Evolutionary conservation across 2,113 vertebrate genomes (phyloP), one percentile per base, ranked within the genome.

Genomic region (Shinisaurus crocodilurus): DNA sequence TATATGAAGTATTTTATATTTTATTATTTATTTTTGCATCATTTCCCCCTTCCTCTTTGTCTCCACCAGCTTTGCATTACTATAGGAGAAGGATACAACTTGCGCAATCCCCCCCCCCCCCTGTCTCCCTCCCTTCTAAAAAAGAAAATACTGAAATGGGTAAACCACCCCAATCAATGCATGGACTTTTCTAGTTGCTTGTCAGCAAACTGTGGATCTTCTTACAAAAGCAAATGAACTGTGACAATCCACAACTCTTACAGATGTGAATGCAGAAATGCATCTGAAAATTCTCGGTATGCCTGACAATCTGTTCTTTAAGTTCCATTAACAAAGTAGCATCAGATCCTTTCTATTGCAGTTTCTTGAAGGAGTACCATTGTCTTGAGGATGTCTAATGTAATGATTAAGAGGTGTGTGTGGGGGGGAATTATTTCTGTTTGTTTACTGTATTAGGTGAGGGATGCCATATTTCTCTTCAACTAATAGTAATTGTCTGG

Each of bases 221-320:
- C 97, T 97, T 97, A 97, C 1, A 88, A 97, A 97, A 97, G 96
- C 96, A 96, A 98, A 97, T 96, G 97, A 97, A 97, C 97, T 98
- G 96, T 97, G 97, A 98, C 97, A 98, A 98, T 98, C 97, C 97
- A 98, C 97, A 97, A 94, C 96, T 97, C 97, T 97, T 97, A 96
- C 97, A 97, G 97, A 97, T 97, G 97, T 97, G 96, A 98, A 97
- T 97, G 97, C 96, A 97, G 96, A 98, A 97, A 97, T 97, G 93
- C 97, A 97, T 98, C 96, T 97, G 97, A 97, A 97, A 96, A 95
- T 97, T 69, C 96, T 95, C 88, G 95, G 97, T 97, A 97, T 97
- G 97, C 97, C 97, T 97, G 97, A 98, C 97, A 98, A 98, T 98
- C 97, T 97, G 96, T 96, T 96, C 97, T 97, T 97, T 97, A 97